Conservation (phyloP, 2,113 vertebrate species). For the Cochlearius cochlearius region DNA sequence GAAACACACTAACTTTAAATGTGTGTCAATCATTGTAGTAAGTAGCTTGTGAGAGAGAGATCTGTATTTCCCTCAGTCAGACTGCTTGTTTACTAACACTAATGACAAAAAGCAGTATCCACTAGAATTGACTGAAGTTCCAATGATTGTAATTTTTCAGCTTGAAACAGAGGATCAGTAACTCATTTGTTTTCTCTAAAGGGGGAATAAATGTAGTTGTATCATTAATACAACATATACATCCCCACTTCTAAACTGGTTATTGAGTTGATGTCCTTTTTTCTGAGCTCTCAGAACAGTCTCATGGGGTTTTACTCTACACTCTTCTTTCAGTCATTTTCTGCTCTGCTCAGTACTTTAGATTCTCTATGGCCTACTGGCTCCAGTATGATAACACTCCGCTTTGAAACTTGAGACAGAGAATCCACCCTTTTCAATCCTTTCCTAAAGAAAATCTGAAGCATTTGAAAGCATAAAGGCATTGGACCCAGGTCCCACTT, state of each 20-base stretch:
- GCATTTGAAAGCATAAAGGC: background rate
- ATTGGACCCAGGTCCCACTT: background rate
- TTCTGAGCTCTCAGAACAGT: background rate
- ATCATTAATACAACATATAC: background rate
- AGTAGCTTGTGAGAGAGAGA: background rate
- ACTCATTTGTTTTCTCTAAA: background rate
- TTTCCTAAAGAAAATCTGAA: background rate
- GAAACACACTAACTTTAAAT: background rate
- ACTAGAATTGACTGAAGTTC: background rate
- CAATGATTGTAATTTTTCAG: background rate
- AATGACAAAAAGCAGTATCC: background rate
- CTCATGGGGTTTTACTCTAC: background rate
- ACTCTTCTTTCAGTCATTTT: background rate
- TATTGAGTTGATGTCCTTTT: background rate
- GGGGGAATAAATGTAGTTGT: background rate
- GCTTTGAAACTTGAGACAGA: background rate
- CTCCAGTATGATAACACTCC: background rate
- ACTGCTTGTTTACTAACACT: background rate
- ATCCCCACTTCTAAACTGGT: background rate
- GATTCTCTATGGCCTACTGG: background rate
- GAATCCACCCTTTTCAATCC: background rate
- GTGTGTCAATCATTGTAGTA: background rate
- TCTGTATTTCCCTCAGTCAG: background rate
- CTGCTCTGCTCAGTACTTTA: background rate
- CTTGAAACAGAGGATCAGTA: background rate